Conservation (phyloP, 2,888 invertebrate genomes). For the Amiota mariae region DNA sequence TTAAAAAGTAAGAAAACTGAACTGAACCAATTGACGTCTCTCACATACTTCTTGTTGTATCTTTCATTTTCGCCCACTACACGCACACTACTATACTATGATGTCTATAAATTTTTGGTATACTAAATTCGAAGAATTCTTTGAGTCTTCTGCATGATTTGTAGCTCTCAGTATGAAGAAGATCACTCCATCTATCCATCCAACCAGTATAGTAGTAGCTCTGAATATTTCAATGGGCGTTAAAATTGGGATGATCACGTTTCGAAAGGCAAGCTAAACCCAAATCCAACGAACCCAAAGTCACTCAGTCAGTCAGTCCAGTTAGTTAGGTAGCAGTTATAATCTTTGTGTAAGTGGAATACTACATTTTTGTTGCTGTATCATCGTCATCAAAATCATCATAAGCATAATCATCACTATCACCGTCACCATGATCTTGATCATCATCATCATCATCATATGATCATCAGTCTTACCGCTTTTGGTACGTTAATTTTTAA, state of each 20-base stretch:
- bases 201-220: constrained; percentile 54
- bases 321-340: constrained; percentile 46
- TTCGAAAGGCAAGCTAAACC: constrained; percentile 44
- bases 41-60: constrained; percentile 14
- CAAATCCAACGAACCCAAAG: constrained; percentile 9
- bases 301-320: constrained; percentile 44
- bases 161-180: constrained; percentile 16
- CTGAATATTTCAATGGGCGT: constrained; percentile 64
- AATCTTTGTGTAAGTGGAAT: constrained; percentile 50
- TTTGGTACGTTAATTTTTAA: background rate
- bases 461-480: background rate
- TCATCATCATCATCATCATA: constrained; percentile 6
- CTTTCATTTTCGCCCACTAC: constrained; percentile 23
- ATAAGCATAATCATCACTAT: constrained; percentile 5
- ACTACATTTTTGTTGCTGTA: constrained; percentile 46
- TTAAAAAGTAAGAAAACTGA: constrained; percentile 20
- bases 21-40: constrained; percentile 62
- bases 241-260: constrained; percentile 71
- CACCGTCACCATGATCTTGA: constrained; percentile 11
- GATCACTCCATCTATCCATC: constrained; percentile 32
- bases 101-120: constrained; percentile 39
- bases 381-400: constrained; percentile 7
- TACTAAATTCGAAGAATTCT: constrained; percentile 54
- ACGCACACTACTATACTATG: background rate
- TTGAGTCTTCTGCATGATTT: constrained; percentile 26